Conservation (phyloP, 2,888 invertebrate genomes). For the Agrochola litura region DNA sequence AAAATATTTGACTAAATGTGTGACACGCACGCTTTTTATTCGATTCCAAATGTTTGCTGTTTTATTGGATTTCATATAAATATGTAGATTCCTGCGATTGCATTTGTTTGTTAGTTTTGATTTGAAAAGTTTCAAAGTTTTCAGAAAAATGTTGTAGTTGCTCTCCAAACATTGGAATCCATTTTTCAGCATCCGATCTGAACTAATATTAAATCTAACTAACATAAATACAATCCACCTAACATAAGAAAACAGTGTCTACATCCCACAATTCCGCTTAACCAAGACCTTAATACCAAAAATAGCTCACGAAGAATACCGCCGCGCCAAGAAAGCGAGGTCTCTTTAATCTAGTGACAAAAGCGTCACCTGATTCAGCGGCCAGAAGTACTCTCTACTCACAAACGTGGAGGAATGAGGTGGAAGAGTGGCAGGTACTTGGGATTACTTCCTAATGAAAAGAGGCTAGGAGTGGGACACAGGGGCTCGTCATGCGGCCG, state of each 20-base stretch:
- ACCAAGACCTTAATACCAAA: conserved; percentile 83
- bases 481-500: conserved; percentile 86
- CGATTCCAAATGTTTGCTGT: conserved; percentile 28
- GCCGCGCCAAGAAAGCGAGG: conserved; percentile 84
- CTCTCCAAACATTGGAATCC: neutral
- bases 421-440: conserved; percentile 88
- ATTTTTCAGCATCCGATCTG: neutral
- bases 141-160: conserved; percentile 5
- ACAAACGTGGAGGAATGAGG: conserved; percentile 89
- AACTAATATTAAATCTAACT: neutral
- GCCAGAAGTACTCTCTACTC: conserved; percentile 84
- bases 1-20: conserved; percentile 43
- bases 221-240: conserved; percentile 43
- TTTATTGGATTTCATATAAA: conserved; percentile 46
- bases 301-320: conserved; percentile 83
- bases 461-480: conserved; percentile 87
- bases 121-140: conserved; percentile 7
- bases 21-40: conserved; percentile 42
- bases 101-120: conserved; percentile 34
- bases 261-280: conserved; percentile 68
- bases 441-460: conserved; percentile 91
- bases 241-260: conserved; percentile 57
- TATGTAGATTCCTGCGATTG: conserved; percentile 45
- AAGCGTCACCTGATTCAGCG: conserved; percentile 89
- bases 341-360: conserved; percentile 90